Base-by-base conservation (phyloP, 92 coral and sea anemone species). In the Porites divaricata region DNA sequence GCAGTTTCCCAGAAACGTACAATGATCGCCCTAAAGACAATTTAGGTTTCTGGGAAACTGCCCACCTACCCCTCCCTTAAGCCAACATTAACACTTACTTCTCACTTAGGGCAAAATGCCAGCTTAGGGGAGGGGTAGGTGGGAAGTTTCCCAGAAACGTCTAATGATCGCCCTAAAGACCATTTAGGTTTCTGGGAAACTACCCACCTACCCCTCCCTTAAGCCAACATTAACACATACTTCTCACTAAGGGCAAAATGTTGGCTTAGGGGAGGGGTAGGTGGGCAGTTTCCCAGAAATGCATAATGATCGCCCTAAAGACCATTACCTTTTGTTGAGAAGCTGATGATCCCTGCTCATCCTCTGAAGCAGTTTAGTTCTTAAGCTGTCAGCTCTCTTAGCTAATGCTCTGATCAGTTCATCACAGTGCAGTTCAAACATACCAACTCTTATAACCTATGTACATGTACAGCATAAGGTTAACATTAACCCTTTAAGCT, bases 381-480 rank as follows among this genome's bases (percentile, higher is more conserved):
- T 81, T 28, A 96, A 85, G 64, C 95, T 85, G 53, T 96, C 98
- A 45, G 98, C 99, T 87, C 99, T 81, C 77, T 96, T 96, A 6
- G 97, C 90, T 70, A 96, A 83, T 56, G 98, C 99, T 87, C 99
- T 92, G 83, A 96, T 95, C 71, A 96, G 78, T 67, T 96, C 99
- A 88, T 96, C 99, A 81, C 99, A 96, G 90, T 96, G 99, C 59
- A 96, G 86, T 72, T 96, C 99, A 87, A 96, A 96, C 98, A 96
- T 96, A 8, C 99, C 99, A 81, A 96, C 98, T 79, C 96, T 91
- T 58, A 90, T 95, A 53, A 95, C 89, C 99, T 96, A 78, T 35
- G 45, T 35, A 35, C 45, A 35, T 35, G 45, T 35, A 35, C 7
- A 35, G 45, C 45, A 35, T 35, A 35, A 35, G 45, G 45, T 35